Evolutionary conservation across 1,140 invertebrate species (phyloP).

Genomic region (Ptiloglossa arizonensis): DNA sequence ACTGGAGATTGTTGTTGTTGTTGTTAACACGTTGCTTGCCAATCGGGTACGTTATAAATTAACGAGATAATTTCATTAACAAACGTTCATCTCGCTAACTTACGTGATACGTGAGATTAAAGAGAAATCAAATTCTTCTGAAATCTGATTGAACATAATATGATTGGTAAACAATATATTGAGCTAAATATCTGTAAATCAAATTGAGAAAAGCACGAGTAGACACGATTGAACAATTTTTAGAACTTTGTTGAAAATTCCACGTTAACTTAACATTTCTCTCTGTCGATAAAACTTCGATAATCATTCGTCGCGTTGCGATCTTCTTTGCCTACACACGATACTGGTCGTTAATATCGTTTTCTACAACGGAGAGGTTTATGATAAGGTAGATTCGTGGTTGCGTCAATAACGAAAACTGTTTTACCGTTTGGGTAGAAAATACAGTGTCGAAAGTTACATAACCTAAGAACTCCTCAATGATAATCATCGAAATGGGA

Average conservation of each 20-base stretch:
- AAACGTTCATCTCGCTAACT: background rate
- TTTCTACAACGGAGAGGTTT: background rate
- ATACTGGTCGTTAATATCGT: background rate
- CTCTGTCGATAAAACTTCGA: background rate
- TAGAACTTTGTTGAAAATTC: slow-evolving; percentile 1
- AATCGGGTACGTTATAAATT: background rate
- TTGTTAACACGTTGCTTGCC: slow-evolving; percentile 20
- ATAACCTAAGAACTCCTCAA: background rate
- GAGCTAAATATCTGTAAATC: slow-evolving; percentile 11
- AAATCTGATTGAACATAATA: background rate
- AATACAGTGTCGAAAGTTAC: background rate
- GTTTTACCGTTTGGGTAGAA: background rate
- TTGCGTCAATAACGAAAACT: background rate
- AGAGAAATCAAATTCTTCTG: too few species aligned
- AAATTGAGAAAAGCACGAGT: background rate
- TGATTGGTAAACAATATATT: background rate
- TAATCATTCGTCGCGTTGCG: background rate
- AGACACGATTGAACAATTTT: slow-evolving; percentile 11
- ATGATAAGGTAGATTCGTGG: background rate
- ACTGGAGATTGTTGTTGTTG: slow-evolving; percentile 18
- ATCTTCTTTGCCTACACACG: background rate
- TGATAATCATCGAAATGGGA: background rate
- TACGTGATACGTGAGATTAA: background rate
- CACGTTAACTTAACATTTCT: background rate
- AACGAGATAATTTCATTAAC: background rate